Conservation (phyloP, 2,797 vertebrate species). For the Telmatherina bonti region DNA sequence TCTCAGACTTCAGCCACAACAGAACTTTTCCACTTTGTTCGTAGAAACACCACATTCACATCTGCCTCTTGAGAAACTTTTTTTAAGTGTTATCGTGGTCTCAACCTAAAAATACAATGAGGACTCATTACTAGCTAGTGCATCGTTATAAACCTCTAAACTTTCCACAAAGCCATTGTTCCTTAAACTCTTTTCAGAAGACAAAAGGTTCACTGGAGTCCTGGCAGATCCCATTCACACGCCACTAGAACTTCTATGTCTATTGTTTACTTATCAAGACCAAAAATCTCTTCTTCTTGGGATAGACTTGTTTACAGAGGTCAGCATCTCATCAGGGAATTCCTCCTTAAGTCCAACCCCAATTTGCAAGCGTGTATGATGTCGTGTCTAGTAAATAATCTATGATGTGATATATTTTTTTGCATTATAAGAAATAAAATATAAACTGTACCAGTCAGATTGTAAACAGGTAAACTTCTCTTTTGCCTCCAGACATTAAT, state of each 20-base stretch:
- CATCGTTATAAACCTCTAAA: constrained; percentile 6
- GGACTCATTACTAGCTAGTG: background rate
- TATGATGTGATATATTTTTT: background rate
- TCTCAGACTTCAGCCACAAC: constrained; percentile 45
- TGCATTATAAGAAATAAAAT: background rate
- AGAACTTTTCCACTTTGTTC: constrained; percentile 50
- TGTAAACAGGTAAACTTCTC: background rate
- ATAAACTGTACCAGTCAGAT: background rate
- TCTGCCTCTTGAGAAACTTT: constrained; percentile 2
- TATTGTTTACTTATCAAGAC: constrained; percentile 49
- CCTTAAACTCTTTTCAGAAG: constrained; percentile 30
- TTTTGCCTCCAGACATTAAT: background rate
- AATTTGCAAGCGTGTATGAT: constrained; percentile 11
- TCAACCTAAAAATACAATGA: constrained; percentile 23
- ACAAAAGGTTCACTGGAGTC: constrained; percentile 52
- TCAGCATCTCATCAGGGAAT: background rate
- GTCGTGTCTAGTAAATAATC: background rate
- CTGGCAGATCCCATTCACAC: constrained; percentile 41
- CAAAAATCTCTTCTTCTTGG: constrained; percentile 23
- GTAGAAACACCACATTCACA: constrained; percentile 19
- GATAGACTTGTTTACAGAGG: constrained; percentile 32
- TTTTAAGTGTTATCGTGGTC: constrained; percentile 1
- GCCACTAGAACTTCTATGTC: constrained; percentile 32
- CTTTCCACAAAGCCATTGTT: constrained; percentile 37
- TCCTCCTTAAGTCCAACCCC: background rate